Base-by-base conservation (phyloP, 2,113 vertebrate species). In the Oreochromis tanganicae region DNA sequence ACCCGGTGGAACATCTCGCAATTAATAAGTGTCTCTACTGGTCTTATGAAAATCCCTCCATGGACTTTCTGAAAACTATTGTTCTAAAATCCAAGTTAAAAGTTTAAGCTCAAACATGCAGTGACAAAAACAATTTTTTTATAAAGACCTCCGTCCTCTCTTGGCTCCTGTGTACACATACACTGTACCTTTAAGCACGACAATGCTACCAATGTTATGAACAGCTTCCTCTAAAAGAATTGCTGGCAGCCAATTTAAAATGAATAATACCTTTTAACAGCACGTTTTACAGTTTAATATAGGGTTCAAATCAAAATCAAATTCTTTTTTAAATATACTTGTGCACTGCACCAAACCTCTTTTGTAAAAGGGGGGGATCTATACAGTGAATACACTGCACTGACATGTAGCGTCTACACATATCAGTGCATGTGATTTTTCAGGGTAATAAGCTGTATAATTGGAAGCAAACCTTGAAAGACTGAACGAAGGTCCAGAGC, bases 401-500 rank as follows among this genome's bases (percentile, higher is more conserved):
- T 19, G 41, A 50, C 16, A 78, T 50, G 43, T 32, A 78, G 21
- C 7, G 8, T 63, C 48, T 43, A 24, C 41, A 83, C 29, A 68
- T 55, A 11, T 83, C 14, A 59, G 43, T 63, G 21, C 38, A 17
- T 32, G 32, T n/a, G 71, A 21, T 38, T 55, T 66, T n/a, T 43
- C 5, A 55, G 56, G 27, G 41, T 14, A 57, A 57, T 82, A 56
- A 54, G 36, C 9, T 48, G 71, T 75, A 57, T 38, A 85, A 91
- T 61, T 80, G 32, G n/a, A 75, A 81, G 68, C 73, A 73, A 92
- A 98, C 98, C 97, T 98, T 98, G 94, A 98, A 98, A 32, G 98
- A 98, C 86, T 98, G 98, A 83, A 98, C 97, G 54, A 98, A 98
- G 82, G 98, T 98, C 98, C 98, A 98, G 82, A 98, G 97, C 59